A percentile compares a stretch with the other conserved stretches of the same genome.
Conservation (phyloP, 2,888 invertebrate species). For the Chrysotoxum bicinctum region DNA sequence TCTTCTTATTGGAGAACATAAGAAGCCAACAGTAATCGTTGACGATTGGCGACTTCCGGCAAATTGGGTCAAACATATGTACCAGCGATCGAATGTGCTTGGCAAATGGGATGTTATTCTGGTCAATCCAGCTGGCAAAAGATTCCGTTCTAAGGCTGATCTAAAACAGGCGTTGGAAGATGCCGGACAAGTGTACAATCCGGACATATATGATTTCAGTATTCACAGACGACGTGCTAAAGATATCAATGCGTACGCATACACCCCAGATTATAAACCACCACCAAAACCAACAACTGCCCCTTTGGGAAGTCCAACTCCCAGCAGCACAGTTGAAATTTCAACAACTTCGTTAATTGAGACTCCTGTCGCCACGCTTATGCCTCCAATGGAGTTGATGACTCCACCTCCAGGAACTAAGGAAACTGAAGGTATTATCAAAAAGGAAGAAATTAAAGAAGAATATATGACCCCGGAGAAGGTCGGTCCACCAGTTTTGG, state of each 20-base stretch:
- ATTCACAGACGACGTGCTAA: slow-evolving; percentile 83
- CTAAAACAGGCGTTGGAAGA: slow-evolving; percentile 82
- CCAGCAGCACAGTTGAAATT: background rate
- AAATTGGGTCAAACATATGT: slow-evolving; percentile 91
- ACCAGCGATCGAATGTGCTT: slow-evolving; percentile 86
- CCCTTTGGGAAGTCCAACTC: slow-evolving; percentile 56
- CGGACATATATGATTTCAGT: slow-evolving; percentile 85
- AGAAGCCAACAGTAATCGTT: slow-evolving; percentile 84
- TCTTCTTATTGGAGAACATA: slow-evolving; percentile 81
- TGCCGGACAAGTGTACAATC: slow-evolving; percentile 82
- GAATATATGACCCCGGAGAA: background rate
- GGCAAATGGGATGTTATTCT: slow-evolving; percentile 93
- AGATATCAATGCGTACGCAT: slow-evolving; percentile 81
- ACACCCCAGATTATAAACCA: slow-evolving; percentile 80
- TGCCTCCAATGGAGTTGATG: slow-evolving; percentile 79
- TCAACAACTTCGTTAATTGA: slow-evolving; percentile 76
- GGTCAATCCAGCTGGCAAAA: slow-evolving; percentile 85
- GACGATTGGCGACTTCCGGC: slow-evolving; percentile 88
- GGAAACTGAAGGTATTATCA: slow-evolving; percentile 17
- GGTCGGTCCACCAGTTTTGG: background rate
- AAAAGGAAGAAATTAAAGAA: slow-evolving; percentile 55
- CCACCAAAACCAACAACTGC: slow-evolving; percentile 74
- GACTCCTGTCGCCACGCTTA: slow-evolving; percentile 77
- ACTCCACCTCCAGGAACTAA: slow-evolving; percentile 75
- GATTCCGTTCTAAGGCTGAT: slow-evolving; percentile 84